phyloP scores from a whole-genome alignment of 2,797 vertebrate species.

The Sebastes kiyomatsui region DNA sequence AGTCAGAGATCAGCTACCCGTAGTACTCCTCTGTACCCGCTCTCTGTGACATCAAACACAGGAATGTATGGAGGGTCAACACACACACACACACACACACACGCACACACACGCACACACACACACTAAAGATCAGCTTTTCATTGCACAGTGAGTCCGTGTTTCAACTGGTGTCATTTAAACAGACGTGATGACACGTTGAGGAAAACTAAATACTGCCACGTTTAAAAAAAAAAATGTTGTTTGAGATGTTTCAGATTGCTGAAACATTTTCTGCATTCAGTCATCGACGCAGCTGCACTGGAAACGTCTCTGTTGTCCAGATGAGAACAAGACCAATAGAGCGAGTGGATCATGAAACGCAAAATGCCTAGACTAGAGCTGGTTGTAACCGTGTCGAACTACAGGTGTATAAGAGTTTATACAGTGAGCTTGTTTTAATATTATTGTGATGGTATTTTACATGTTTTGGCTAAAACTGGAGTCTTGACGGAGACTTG shows the following conservation, averaged over 20 bases:
- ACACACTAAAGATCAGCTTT: too few species aligned
- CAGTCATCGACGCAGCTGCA: conserved; percentile 28
- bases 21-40: too few species aligned
- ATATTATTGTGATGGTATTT: background rate
- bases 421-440: background rate
- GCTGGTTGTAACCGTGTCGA: background rate
- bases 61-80: conserved; percentile 5
- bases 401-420: background rate
- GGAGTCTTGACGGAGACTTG: too few species aligned
- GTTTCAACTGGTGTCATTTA: background rate
- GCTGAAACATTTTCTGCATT: conserved; percentile 3
- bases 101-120: too few species aligned
- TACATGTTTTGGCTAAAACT: background rate
- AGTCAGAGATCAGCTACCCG: background rate
- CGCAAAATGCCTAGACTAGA: background rate
- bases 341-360: background rate
- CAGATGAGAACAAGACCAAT: background rate
- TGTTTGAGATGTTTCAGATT: background rate
- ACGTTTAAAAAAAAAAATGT: background rate
- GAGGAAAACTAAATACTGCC: background rate
- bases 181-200: background rate
- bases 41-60: conserved; percentile 7
- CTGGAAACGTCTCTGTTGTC: background rate
- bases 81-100: too few species aligned
- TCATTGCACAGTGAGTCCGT: too few species aligned